phyloP scores from a whole-genome alignment of 2,888 invertebrate species.

The Drosophila hamatofila region DNA sequence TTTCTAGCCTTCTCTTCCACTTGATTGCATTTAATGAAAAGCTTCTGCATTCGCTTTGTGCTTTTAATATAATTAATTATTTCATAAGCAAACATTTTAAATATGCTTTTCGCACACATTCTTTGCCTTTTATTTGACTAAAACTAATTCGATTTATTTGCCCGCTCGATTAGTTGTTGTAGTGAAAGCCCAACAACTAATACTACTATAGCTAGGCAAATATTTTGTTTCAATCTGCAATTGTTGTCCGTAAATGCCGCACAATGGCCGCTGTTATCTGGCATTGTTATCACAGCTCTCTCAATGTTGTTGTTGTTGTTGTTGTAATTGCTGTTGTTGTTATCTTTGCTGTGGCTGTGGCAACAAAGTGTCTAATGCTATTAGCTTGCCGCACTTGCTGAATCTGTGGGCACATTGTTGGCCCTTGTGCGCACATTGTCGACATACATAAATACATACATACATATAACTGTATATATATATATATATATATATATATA shows the following conservation, averaged over 20 bases:
- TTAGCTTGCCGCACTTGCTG: slow-evolving; percentile 34
- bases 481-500: background rate
- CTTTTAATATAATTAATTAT: background rate
- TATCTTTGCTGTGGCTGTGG: slow-evolving; percentile 35
- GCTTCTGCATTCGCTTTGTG: background rate
- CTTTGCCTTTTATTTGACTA: background rate
- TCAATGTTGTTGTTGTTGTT: background rate
- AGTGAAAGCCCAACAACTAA: background rate
- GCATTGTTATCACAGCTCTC: slow-evolving; percentile 26
- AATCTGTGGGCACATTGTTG: slow-evolving; percentile 40
- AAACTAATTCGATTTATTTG: background rate
- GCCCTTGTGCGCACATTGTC: slow-evolving; percentile 26
- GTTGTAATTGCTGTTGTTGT: slow-evolving; percentile 24
- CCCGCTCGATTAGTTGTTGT: background rate
- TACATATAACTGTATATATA: background rate
- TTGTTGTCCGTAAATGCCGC: slow-evolving; percentile 53
- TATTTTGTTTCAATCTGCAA: slow-evolving; percentile 64
- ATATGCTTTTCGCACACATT: background rate
- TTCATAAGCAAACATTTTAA: background rate
- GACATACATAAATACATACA: background rate
- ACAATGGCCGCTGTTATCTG: slow-evolving; percentile 48
- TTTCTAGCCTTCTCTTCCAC: background rate
- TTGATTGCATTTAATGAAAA: background rate
- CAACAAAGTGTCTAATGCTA: slow-evolving; percentile 50
- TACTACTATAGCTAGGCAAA: slow-evolving; percentile 15